These are phyloP conservation scores for Mesorhabditis belari DNA, from an alignment of 2,888 invertebrate species.

Conservation along the genomic window DNA sequence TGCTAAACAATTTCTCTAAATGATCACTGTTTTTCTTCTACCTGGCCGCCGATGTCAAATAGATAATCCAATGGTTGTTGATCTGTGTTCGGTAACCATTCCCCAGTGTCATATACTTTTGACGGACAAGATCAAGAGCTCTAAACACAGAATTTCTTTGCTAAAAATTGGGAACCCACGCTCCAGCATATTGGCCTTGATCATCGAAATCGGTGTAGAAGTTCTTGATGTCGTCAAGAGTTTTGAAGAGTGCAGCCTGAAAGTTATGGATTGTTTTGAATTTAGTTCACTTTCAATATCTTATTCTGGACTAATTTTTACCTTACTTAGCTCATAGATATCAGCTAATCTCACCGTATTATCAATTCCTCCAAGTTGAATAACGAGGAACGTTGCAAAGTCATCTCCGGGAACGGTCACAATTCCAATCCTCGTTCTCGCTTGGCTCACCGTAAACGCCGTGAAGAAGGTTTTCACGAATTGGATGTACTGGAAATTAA, in stretches of 20 bases:
- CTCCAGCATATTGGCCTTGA: slow-evolving; percentile 14
- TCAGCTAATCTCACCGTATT: no score
- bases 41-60: slow-evolving; percentile 18
- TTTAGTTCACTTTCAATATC: background rate
- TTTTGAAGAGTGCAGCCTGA: slow-evolving; percentile 6
- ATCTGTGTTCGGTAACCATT: slow-evolving; percentile 15
- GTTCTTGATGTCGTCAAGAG: slow-evolving; percentile 10
- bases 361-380: slow-evolving; percentile 8
- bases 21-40: slow-evolving; percentile 1
- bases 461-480: slow-evolving; percentile 28
- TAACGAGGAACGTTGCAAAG: slow-evolving; percentile 7
- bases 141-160: no score
- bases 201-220: slow-evolving; percentile 13
- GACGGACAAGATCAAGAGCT: slow-evolving; percentile 6
- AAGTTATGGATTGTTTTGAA: slow-evolving; percentile 1
- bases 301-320: no score
- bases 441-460: slow-evolving; percentile 15
- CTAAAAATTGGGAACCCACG: slow-evolving; percentile 3
- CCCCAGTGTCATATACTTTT: slow-evolving; percentile 4
- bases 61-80: slow-evolving; percentile 22
- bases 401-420: slow-evolving; percentile 9
- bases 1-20: background rate
- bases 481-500: slow-evolving; percentile 16
- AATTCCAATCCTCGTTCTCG: slow-evolving; percentile 19
- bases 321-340: no score